Evolutionary conservation across 2,113 vertebrate genomes (phyloP).

Genomic region (Bungarus multicinctus): DNA sequence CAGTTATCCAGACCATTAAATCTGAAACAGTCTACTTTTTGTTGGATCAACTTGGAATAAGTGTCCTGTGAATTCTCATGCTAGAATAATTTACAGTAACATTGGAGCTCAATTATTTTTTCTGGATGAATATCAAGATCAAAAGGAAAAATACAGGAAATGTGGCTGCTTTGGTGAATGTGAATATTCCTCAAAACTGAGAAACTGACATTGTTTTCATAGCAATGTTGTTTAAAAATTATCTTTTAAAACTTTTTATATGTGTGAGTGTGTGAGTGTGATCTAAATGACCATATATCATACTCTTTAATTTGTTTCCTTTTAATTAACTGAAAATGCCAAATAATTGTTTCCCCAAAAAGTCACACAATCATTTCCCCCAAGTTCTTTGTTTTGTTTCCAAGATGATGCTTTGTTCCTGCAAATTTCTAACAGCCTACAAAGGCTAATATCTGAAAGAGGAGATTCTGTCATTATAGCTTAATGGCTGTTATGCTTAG

Average conservation of each 20-base stretch:
- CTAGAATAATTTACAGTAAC: background rate
- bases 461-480: conserved; percentile 55
- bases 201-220: background rate
- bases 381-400: conserved; percentile 43
- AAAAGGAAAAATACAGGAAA: background rate
- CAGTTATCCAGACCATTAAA: background rate
- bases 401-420: conserved; percentile 54
- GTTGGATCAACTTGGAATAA: background rate
- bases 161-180: background rate
- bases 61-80: background rate
- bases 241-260: background rate
- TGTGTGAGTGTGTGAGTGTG: background rate
- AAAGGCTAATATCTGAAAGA: conserved; percentile 35
- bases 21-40: conserved; percentile 4
- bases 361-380: background rate
- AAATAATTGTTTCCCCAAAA: conserved; percentile 8
- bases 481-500: conserved; percentile 53
- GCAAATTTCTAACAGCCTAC: conserved; percentile 48
- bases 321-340: background rate
- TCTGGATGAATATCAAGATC: background rate
- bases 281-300: background rate
- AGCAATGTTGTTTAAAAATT: background rate
- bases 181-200: background rate
- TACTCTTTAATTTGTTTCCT: fast-evolving
- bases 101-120: background rate